Percentiles rank a stretch among this genome's conserved stretches.
These are phyloP conservation scores for Sinohyriopsis cumingii DNA, from an alignment of 2,888 invertebrate genomes.

Conservation along the genomic window DNA sequence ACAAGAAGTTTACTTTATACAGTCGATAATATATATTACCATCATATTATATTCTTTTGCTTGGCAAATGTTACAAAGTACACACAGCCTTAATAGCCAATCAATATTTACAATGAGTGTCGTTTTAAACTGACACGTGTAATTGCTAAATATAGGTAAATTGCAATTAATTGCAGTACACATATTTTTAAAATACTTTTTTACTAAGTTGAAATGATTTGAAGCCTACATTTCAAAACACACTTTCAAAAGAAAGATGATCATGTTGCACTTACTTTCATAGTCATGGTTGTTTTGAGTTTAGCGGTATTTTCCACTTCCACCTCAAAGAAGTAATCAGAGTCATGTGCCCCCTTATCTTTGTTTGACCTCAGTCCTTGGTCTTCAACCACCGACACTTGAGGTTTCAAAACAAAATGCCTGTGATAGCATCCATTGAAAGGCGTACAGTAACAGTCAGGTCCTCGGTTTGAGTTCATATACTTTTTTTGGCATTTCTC, in stretches of 20 bases:
- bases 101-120: no score
- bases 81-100: no score
- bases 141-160: no score
- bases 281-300: conserved; percentile 23
- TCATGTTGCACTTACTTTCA: conserved; percentile 20
- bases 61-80: no score
- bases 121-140: no score
- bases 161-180: no score
- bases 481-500: conserved; percentile 29
- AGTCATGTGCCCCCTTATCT: conserved; percentile 41
- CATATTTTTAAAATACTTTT: no score
- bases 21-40: no score
- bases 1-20: no score
- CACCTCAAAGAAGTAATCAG: conserved; percentile 49
- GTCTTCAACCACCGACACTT: conserved; percentile 4
- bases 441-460: conserved; percentile 49
- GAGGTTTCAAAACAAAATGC: conserved; percentile 42
- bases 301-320: conserved; percentile 46
- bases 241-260: background rate
- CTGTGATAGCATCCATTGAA: conserved; percentile 43
- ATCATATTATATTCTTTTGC: no score
- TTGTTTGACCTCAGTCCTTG: conserved; percentile 30
- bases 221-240: background rate
- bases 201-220: background rate
- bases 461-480: conserved; percentile 27